Evolutionary conservation across 2,113 vertebrate genomes (phyloP).

Genomic region (Onychorhynchus coronatus): DNA sequence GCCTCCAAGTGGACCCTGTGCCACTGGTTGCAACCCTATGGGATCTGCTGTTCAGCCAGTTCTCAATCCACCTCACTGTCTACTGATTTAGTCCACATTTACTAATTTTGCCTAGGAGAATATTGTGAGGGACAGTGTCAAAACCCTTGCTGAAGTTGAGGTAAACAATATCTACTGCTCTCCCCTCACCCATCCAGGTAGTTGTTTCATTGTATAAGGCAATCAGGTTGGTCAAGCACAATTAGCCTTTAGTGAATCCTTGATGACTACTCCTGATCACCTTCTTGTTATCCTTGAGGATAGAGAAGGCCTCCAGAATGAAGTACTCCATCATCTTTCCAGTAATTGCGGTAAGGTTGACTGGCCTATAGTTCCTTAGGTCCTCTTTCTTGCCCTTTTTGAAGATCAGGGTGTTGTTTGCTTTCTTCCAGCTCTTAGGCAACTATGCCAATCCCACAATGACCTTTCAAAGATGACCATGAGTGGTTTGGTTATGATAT

Average conservation of each 20-base stretch:
- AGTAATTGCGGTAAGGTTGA: neutral
- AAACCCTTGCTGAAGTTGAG: neutral
- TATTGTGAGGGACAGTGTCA: neutral
- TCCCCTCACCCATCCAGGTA: neutral
- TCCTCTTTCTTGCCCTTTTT: neutral
- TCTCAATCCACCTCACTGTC: neutral
- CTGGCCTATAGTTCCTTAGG: neutral
- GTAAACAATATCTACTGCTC: neutral
- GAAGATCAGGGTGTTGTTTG: neutral
- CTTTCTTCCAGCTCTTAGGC: neutral
- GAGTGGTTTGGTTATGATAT: neutral
- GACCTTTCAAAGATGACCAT: neutral
- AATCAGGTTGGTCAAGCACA: neutral
- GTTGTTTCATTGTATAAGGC: neutral
- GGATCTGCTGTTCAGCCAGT: neutral
- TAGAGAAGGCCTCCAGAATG: neutral
- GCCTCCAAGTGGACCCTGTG: neutral
- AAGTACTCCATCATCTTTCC: neutral
- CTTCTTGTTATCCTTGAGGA: neutral
- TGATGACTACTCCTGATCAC: neutral
- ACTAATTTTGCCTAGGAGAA: neutral
- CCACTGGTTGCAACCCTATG: neutral
- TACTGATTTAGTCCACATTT: neutral
- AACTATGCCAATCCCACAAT: fast-evolving
- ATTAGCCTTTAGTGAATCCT: neutral